Evolutionary conservation across 2,888 invertebrate species (phyloP).

Genomic region (Tachina grossa): DNA sequence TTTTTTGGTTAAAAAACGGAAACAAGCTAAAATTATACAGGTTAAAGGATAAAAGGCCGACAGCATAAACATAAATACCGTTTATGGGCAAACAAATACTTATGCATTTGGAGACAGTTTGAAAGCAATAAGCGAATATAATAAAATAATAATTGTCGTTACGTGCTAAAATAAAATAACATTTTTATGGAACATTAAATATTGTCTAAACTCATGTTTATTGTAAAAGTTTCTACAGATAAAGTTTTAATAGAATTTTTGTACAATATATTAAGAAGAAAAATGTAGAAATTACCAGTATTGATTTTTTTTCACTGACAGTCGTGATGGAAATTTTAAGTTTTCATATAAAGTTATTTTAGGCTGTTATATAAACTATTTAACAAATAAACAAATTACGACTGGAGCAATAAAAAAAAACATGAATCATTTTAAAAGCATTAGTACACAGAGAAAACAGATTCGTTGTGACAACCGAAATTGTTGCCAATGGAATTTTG

Average conservation of each 20-base stretch:
- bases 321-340: not conserved
- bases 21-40: not conserved
- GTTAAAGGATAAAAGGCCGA: constrained; percentile 9
- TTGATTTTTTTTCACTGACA: not conserved
- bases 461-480: no score
- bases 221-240: not conserved
- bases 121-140: not conserved
- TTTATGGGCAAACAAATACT: not conserved
- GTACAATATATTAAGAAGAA: not conserved
- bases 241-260: constrained; percentile 35
- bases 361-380: no score
- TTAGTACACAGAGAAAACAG: no score
- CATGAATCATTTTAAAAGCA: no score
- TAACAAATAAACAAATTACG: no score
- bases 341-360: no score
- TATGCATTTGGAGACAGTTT: constrained; percentile 8
- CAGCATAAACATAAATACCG: not conserved
- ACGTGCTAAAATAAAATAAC: constrained; percentile 54
- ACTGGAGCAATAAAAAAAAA: no score
- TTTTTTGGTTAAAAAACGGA: not conserved
- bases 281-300: not conserved
- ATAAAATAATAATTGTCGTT: constrained; percentile 36
- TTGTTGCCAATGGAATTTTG: no score
- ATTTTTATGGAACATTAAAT: constrained; percentile 28
- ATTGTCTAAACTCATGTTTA: constrained; percentile 1